Percentiles rank a stretch among this genome's conserved stretches.
Evolutionary conservation across 1,140 invertebrate species (phyloP).

Genomic region (Yoshiicerus persimilis): DNA sequence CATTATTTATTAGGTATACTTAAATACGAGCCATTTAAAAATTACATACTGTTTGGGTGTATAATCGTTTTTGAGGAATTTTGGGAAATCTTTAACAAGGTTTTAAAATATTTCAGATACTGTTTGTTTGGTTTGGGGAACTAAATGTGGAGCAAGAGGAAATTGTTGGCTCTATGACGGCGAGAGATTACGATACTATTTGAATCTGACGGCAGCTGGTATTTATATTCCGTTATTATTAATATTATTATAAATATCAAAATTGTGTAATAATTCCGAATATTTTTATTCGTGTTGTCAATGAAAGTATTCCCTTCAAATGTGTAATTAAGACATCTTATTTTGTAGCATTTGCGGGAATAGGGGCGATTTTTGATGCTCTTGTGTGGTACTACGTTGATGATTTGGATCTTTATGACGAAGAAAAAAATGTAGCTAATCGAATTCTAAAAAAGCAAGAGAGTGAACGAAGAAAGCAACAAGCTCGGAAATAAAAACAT

Average conservation of each 20-base stretch:
- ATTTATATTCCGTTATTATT: no score
- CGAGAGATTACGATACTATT: slow-evolving; percentile 62
- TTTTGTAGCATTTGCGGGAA: slow-evolving; percentile 38
- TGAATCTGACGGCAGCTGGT: slow-evolving; percentile 69
- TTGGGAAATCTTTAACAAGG: no score
- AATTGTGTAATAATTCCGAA: background rate
- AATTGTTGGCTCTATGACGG: slow-evolving; percentile 75
- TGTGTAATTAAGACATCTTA: background rate
- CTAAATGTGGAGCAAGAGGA: slow-evolving; percentile 69
- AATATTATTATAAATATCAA: background rate
- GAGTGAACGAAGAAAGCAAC: background rate
- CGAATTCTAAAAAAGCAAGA: no score
- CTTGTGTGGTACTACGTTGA: slow-evolving; percentile 45
- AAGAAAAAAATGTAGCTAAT: slow-evolving; percentile 44
- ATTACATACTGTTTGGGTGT: no score
- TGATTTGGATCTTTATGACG: slow-evolving; percentile 48
- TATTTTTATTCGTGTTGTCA: no score
- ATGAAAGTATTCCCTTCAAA: no score
- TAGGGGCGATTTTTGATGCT: slow-evolving; percentile 44
- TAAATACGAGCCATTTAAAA: no score
- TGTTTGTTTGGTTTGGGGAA: slow-evolving; percentile 72
- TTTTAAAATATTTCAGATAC: slow-evolving; percentile 57
- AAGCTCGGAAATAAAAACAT: background rate
- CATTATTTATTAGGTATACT: no score
- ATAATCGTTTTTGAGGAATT: no score